Evolutionary conservation across 2,797 vertebrate species (phyloP).

Genomic region (Characodon lateralis): DNA sequence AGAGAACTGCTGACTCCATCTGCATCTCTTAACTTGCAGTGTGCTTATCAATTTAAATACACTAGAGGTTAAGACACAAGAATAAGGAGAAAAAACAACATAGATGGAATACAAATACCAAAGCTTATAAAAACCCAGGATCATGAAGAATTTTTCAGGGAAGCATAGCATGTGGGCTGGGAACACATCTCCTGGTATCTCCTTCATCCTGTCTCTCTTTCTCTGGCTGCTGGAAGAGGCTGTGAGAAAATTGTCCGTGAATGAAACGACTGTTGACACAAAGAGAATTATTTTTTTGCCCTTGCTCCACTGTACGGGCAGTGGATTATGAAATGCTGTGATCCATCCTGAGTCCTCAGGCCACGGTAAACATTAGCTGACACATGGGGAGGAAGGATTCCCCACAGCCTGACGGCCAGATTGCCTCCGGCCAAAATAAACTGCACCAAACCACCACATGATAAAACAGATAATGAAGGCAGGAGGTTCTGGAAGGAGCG

Average conservation of each 20-base stretch:
- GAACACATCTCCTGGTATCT: constrained; percentile 54
- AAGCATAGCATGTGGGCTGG: constrained; percentile 55
- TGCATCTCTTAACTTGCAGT: constrained; percentile 53
- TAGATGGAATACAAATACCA: constrained; percentile 60
- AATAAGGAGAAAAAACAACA: constrained; percentile 43
- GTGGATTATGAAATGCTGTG: constrained; percentile 79
- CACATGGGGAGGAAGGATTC: constrained; percentile 80
- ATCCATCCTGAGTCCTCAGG: constrained; percentile 75
- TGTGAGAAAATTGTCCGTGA: constrained; percentile 78
- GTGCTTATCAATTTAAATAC: constrained; percentile 59
- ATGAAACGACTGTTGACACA: constrained; percentile 83
- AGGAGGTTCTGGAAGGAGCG: constrained; percentile 54
- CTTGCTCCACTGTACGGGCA: constrained; percentile 69
- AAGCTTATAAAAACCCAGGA: constrained; percentile 43
- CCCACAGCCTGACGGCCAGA: constrained; percentile 70
- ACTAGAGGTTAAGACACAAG: constrained; percentile 58
- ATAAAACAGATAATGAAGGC: constrained; percentile 68
- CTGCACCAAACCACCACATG: constrained; percentile 47
- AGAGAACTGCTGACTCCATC: constrained; percentile 65
- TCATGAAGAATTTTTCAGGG: constrained; percentile 59
- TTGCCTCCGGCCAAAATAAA: constrained; percentile 67
- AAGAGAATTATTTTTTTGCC: constrained; percentile 74
- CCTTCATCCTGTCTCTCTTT: constrained; percentile 37
- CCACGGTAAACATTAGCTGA: constrained; percentile 81
- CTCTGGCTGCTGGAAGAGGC: constrained; percentile 50